phyloP scores from a whole-genome alignment of 2,888 invertebrate genomes.

The Volucella zonaria region DNA sequence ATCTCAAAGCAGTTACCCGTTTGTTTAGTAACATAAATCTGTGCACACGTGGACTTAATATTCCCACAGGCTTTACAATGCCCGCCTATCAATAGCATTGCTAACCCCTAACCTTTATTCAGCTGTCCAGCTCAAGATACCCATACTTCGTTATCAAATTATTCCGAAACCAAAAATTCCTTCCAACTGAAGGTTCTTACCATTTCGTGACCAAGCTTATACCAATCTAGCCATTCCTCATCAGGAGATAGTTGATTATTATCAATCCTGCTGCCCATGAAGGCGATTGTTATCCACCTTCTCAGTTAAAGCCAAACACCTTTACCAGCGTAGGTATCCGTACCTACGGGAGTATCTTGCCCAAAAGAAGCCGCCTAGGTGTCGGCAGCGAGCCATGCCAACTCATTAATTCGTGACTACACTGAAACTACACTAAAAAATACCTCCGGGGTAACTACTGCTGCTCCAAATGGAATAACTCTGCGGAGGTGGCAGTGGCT shows the following conservation, averaged over 20 bases:
- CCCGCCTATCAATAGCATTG: conserved; percentile 1
- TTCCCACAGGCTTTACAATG: neutral
- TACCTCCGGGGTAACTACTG: neutral
- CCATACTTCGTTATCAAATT: conserved; percentile 26
- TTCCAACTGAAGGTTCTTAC: conserved; percentile 10
- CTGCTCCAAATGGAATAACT: neutral
- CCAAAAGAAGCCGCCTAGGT: conserved; percentile 46
- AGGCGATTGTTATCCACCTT: neutral
- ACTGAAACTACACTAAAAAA: conserved; percentile 1
- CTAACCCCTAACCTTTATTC: conserved; percentile 22
- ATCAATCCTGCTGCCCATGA: conserved; percentile 10
- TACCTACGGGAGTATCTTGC: neutral
- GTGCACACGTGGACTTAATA: no score
- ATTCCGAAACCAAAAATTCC: conserved; percentile 2
- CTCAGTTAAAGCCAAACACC: conserved; percentile 20
- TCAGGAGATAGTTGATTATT: conserved; percentile 28
- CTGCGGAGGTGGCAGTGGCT: neutral
- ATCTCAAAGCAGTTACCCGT: no score
- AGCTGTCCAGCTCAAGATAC: neutral
- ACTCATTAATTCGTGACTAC: conserved; percentile 55
- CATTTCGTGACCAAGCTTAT: conserved; percentile 46
- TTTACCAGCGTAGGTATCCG: neutral
- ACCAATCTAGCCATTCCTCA: conserved; percentile 16
- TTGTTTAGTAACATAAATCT: no score
- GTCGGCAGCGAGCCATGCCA: conserved; percentile 47